These are phyloP conservation scores for Platichthys stellatus DNA, from an alignment of 2,113 vertebrate genomes.

Conservation along the genomic window DNA sequence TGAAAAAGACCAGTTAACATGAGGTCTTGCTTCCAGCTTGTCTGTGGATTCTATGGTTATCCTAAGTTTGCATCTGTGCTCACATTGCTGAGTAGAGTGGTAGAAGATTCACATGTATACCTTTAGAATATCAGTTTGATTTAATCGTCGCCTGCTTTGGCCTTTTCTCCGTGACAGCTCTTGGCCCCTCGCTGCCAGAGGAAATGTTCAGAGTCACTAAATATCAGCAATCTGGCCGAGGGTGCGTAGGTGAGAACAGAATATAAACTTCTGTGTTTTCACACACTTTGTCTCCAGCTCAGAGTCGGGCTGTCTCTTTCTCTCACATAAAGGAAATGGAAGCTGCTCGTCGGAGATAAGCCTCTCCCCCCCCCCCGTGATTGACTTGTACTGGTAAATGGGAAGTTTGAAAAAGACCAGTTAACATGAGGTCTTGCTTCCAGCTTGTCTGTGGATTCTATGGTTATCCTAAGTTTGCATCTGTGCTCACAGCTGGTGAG, in stretches of 20 bases:
- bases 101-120: slow-evolving; percentile 24
- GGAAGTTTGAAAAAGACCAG: not conserved
- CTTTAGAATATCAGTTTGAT: slow-evolving; percentile 39
- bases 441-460: not conserved
- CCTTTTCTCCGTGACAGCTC: slow-evolving; percentile 35
- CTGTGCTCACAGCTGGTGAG: not conserved
- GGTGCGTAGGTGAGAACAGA: slow-evolving; percentile 49
- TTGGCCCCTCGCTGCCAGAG: slow-evolving; percentile 30
- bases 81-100: not conserved
- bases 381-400: too few species aligned
- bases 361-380: slow-evolving; percentile 53
- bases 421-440: not conserved
- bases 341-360: slow-evolving; percentile 79
- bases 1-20: not conserved
- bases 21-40: not conserved
- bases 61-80: not conserved
- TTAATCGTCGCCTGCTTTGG: slow-evolving; percentile 15
- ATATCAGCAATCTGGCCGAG: slow-evolving; percentile 48
- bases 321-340: slow-evolving; percentile 68
- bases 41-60: not conserved
- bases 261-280: slow-evolving; percentile 64
- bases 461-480: not conserved
- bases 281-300: slow-evolving; percentile 52
- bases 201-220: slow-evolving; percentile 57
- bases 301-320: slow-evolving; percentile 53